These are phyloP conservation scores for Bhutanitis thaidina DNA, from an alignment of 2,888 invertebrate species.

Conservation along the genomic window DNA sequence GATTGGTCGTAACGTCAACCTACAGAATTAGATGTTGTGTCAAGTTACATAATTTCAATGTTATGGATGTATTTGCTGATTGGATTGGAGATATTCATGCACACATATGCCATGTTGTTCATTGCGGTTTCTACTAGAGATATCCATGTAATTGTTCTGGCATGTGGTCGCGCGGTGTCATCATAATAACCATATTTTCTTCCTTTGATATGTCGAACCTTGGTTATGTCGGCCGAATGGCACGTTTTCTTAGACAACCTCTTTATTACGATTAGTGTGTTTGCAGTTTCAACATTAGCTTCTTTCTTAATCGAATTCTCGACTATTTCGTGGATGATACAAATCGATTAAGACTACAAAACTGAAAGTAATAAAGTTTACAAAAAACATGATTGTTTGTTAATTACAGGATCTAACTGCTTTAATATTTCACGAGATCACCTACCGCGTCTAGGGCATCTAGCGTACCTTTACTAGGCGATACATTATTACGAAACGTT, in stretches of 20 bases:
- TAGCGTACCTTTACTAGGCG: no score
- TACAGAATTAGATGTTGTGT: background rate
- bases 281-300: conserved; percentile 32
- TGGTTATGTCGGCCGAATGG: conserved; percentile 44
- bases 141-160: conserved; percentile 61
- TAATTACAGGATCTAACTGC: no score
- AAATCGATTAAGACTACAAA: no score
- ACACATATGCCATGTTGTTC: conserved; percentile 27
- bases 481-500: conserved; percentile 31
- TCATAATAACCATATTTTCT: conserved; percentile 65
- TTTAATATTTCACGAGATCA: no score
- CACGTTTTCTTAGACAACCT: conserved; percentile 33
- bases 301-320: conserved; percentile 32
- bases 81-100: conserved; percentile 5
- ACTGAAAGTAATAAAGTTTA: no score
- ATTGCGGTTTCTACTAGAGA: conserved; percentile 62
- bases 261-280: conserved; percentile 28
- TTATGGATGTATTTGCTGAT: conserved; percentile 14
- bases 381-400: no score
- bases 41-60: background rate
- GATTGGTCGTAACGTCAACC: no score
- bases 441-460: no score
- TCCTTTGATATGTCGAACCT: conserved; percentile 52
- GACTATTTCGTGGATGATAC: conserved; percentile 21
- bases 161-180: conserved; percentile 65